A percentile compares a stretch with the other conserved stretches of the same genome.
Conservation (phyloP, 2,888 invertebrate species). For the Drepana falcataria region DNA sequence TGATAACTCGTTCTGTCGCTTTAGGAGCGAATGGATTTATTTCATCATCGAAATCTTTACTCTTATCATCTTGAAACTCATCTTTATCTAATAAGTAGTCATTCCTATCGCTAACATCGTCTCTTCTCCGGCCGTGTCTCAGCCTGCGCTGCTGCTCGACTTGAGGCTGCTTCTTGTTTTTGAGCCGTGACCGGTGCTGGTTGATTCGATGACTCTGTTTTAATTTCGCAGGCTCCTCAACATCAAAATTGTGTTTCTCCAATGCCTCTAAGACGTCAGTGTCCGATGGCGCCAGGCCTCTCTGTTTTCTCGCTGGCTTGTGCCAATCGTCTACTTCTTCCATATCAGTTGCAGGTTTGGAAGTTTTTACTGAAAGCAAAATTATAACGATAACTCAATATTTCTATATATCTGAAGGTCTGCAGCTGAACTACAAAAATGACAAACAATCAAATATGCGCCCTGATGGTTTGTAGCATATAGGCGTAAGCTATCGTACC, state of each 20-base stretch:
- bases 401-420: no score
- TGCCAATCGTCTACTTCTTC: conserved; percentile 33
- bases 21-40: conserved; percentile 17
- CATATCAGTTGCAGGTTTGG: conserved; percentile 23
- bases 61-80: conserved; percentile 25
- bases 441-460: no score
- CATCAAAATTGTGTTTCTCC: conserved; percentile 21
- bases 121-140: conserved; percentile 21
- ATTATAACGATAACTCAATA: background rate
- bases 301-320: conserved; percentile 29
- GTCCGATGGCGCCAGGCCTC: conserved; percentile 16
- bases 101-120: conserved; percentile 28
- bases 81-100: conserved; percentile 27
- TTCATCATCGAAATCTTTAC: conserved; percentile 27
- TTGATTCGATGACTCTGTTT: conserved; percentile 19
- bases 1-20: conserved; percentile 29
- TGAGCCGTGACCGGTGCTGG: conserved; percentile 28
- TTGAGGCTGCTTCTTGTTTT: conserved; percentile 18
- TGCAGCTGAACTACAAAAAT: no score
- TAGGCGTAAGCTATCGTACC: no score
- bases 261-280: conserved; percentile 13
- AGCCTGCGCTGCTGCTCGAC: conserved; percentile 17
- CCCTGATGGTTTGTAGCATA: no score
- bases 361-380: conserved; percentile 32
- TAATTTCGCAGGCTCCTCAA: conserved; percentile 22